A percentile compares a stretch with the other conserved stretches of the same genome.
phyloP scores from a whole-genome alignment of 2,888 invertebrate genomes.

The Ennomos quercinarius region DNA sequence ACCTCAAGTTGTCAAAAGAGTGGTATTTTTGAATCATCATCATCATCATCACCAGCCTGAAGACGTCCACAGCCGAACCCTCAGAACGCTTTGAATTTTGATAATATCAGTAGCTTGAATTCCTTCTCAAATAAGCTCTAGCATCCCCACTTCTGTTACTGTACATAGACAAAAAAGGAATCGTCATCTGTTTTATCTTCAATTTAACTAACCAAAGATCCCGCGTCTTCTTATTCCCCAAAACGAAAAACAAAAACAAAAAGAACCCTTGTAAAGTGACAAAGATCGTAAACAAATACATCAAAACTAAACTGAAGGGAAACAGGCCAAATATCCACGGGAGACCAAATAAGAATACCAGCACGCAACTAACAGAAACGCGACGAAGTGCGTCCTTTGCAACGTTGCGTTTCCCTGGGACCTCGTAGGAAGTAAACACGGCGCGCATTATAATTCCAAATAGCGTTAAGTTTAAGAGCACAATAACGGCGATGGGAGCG shows the following conservation, averaged over 20 bases:
- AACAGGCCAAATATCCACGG: slow-evolving; percentile 86
- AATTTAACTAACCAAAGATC: slow-evolving; percentile 82
- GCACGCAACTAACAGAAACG: slow-evolving; percentile 83
- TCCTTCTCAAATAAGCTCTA: slow-evolving; percentile 50
- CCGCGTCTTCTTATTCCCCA: slow-evolving; percentile 86
- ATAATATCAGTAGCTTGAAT: slow-evolving; percentile 5
- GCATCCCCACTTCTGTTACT: slow-evolving; percentile 68
- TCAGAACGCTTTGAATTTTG: too few relatives aligned
- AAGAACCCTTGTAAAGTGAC: slow-evolving; percentile 86
- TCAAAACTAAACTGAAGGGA: slow-evolving; percentile 73
- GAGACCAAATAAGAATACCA: slow-evolving; percentile 86
- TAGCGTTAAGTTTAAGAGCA: slow-evolving; percentile 84
- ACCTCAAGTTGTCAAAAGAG: too few relatives aligned
- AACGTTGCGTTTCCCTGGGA: slow-evolving; percentile 76
- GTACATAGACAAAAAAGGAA: slow-evolving; percentile 78
- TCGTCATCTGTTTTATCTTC: slow-evolving; percentile 76
- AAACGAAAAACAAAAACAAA: slow-evolving; percentile 86
- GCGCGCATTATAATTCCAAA: slow-evolving; percentile 85
- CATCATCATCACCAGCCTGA: too few relatives aligned
- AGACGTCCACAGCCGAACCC: too few relatives aligned
- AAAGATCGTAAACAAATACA: slow-evolving; percentile 84
- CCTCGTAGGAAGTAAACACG: slow-evolving; percentile 76
- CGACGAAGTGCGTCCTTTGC: slow-evolving; percentile 81
- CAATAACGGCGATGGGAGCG: slow-evolving; percentile 80
- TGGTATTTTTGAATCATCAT: too few relatives aligned